Conservation (phyloP, 2,888 invertebrate genomes). For the Malacosoma neustria region DNA sequence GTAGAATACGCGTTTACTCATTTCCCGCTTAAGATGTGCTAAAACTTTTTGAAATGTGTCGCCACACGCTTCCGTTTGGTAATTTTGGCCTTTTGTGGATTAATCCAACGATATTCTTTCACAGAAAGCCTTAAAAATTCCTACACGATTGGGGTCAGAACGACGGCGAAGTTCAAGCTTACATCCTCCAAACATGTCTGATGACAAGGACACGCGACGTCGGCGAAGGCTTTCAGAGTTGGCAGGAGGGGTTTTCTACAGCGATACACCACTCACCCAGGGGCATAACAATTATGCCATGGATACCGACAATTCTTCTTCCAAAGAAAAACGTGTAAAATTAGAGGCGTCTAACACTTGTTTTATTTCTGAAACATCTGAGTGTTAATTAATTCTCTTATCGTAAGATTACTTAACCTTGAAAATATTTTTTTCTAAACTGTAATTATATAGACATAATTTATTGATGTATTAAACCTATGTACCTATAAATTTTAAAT, state of each 20-base stretch:
- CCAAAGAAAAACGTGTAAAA: conserved; percentile 35
- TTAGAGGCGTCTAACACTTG: conserved; percentile 26
- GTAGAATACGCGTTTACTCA: no score
- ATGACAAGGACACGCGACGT: conserved; percentile 61
- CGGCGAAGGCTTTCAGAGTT: conserved; percentile 60
- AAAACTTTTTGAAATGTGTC: no score
- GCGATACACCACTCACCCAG: conserved; percentile 39
- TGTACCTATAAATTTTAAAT: no score
- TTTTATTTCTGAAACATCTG: conserved; percentile 26
- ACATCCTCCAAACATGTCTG: conserved; percentile 49
- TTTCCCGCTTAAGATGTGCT: no score
- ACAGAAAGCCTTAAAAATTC: conserved; percentile 50
- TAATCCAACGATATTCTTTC: no score
- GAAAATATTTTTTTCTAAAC: no score
- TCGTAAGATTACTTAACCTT: no score
- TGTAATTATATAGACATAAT: no score
- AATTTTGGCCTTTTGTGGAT: no score
- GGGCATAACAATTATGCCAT: conserved; percentile 58
- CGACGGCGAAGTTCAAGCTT: conserved; percentile 61
- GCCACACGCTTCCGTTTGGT: no score
- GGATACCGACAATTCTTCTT: conserved; percentile 47
- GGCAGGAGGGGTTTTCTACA: conserved; percentile 68
- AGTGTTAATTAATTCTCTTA: no score
- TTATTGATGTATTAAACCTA: no score
- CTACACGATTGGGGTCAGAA: conserved; percentile 48